Evolutionary conservation across 2,888 invertebrate species (phyloP), one percentile per base, ranked within the genome.

Genomic region (Lutraria lutraria): DNA sequence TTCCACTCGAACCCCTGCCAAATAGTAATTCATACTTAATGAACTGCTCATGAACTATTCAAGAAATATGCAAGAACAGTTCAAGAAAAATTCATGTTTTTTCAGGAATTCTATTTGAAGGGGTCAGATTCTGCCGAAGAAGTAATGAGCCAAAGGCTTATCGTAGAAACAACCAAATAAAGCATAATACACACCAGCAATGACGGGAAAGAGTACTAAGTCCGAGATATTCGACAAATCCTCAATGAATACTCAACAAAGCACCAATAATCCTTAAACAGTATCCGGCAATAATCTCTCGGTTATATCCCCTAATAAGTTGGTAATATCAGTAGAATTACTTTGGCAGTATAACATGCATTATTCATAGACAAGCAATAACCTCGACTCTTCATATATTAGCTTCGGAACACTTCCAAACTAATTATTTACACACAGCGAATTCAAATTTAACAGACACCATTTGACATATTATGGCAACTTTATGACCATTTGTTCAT

Each of bases 401-500:
- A 34, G 21, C 76, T 76, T 19, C 29, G 31, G 31, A 76, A 31
- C 34, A 76, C 34, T 76, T 76, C 19, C 31, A 34, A 76, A n/a
- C 25, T 25, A 76, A n/a, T 76, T 76, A 76, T 76, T 34, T 68
- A 34, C 34, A 76, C 76, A 76, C 13, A 31, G 16, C 31, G 19
- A 76, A 76, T 76, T 76, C 34, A 76, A 76, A 76, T 76, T 76
- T 76, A 34, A 76, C 76, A 31, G 76, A 76, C 76, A 76, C 16
- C 76, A 34, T 76, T 76, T 76, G 76, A 76, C 76, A 76, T 19
- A 76, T 76, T 76, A 76, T 10, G 76, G 76, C 76, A 76, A 76
- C 76, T 76, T 76, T 76, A 76, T 31, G 29, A 76, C 76, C 29
- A 76, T 31, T 76, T 76, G 31, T 76, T 76, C 76, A 76, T 76